These are phyloP conservation scores for Pachycephus smyrnensis DNA, from an alignment of 2,888 invertebrate species.

Conservation along the genomic window DNA sequence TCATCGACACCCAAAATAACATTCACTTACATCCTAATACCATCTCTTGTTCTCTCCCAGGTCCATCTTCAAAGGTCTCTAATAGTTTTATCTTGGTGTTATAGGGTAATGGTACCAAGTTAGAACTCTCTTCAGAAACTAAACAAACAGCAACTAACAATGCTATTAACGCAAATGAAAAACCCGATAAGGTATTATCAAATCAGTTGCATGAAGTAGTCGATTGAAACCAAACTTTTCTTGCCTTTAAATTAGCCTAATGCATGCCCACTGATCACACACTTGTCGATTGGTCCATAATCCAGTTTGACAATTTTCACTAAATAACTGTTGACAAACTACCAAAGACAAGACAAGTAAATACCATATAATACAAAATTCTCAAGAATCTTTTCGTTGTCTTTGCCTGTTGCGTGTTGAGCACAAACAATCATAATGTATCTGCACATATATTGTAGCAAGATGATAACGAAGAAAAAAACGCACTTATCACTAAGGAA, in stretches of 20 bases:
- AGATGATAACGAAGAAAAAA: slow-evolving; percentile 41
- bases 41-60: neutral
- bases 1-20: neutral
- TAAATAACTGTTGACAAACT: slow-evolving; percentile 16
- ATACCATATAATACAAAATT: slow-evolving; percentile 1
- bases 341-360: slow-evolving; percentile 14
- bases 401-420: slow-evolving; percentile 27
- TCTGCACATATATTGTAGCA: slow-evolving; percentile 50
- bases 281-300: neutral
- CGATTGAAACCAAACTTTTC: slow-evolving; percentile 29
- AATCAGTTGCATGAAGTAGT: slow-evolving; percentile 20
- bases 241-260: slow-evolving; percentile 36
- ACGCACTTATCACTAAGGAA: slow-evolving; percentile 37
- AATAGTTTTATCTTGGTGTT: neutral
- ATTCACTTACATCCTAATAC: neutral
- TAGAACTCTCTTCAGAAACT: neutral
- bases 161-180: slow-evolving; percentile 21
- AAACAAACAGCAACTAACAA: neutral
- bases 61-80: neutral
- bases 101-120: neutral
- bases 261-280: slow-evolving; percentile 39
- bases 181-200: slow-evolving; percentile 39
- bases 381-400: neutral
- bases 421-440: slow-evolving; percentile 20
- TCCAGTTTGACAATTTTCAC: neutral